Evolutionary conservation across 1,140 invertebrate species (phyloP), one percentile per base, ranked within the genome.

Genomic region (Cheumatopsyche charites): DNA sequence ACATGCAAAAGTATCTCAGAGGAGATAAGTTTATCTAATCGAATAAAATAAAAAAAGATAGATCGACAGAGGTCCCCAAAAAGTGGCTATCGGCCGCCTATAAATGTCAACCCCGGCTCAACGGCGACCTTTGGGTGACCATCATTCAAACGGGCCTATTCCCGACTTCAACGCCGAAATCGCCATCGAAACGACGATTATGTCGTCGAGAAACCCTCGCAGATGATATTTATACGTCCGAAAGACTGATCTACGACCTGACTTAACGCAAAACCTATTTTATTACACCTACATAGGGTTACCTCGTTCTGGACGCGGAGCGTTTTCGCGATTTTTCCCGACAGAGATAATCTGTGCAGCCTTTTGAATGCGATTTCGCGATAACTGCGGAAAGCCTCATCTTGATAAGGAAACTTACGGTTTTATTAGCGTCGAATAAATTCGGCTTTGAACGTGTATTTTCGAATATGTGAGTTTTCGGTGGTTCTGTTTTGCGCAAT

Each of bases 381-480:
- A 52, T 52, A 52, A 17, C n/a, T 15, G 9, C 15, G 47, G 19
- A 19, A 52, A 52, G 7, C 47, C 19, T 52, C 47, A 52, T 52
- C 9, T 36, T 52, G 47, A 52, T 52, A 52, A 52, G 19, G 7
- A 17, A 15, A 15, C 29, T 7, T 52, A 52, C 47, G 47, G 29
- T 52, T 52, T 52, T 52, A 52, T 52, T 52, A 17, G n/a, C 47
- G 47, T 36, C 47, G 47, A 52, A 52, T 17, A 52, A 52, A 52
- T 52, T 52, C 19, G n/a, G 47, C 15, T 52, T 52, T 52, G 12
- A 12, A n/a, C n/a, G 29, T 36, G 29, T 36, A 36, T 36, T 36
- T 36, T 36, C 29, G 29, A 36, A 36, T 36, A 36, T 36, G 3
- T 36, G 29, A 36, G 29, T 36, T 36, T 36, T 36, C n/a, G n/a